A percentile compares a stretch with the other conserved stretches of the same genome.
These are phyloP conservation scores for Atta cephalotes DNA, from an alignment of 1,140 invertebrate genomes.

Conservation along the genomic window DNA sequence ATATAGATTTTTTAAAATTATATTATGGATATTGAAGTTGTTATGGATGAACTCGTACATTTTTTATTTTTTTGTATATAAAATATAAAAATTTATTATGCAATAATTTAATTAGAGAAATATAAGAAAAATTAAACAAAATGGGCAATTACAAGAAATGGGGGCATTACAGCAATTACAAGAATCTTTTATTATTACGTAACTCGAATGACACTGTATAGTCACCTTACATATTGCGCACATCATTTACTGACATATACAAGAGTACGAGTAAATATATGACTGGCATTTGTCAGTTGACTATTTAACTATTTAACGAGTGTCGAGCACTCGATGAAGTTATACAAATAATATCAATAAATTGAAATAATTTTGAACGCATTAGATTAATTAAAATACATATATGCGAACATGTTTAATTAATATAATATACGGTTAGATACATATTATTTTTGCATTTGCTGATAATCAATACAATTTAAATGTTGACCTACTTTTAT, in stretches of 20 bases:
- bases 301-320: slow-evolving; percentile 29
- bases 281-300: slow-evolving; percentile 19
- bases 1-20: background rate
- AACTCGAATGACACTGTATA: background rate
- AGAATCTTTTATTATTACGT: background rate
- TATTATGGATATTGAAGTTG: background rate
- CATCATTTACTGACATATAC: slow-evolving; percentile 4
- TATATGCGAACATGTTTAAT: slow-evolving; percentile 6
- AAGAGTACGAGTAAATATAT: slow-evolving; percentile 1
- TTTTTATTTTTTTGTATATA: background rate
- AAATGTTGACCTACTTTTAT: background rate
- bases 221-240: background rate
- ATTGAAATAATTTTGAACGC: slow-evolving; percentile 33
- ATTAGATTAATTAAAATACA: slow-evolving; percentile 42
- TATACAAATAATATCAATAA: slow-evolving; percentile 32
- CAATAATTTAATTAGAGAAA: no score
- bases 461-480: slow-evolving; percentile 2
- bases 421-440: background rate
- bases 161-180: no score
- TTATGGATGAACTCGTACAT: background rate
- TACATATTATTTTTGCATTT: background rate
- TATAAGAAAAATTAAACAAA: background rate
- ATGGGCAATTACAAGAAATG: no score
- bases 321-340: slow-evolving; percentile 8
- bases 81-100: no score